phyloP scores from a whole-genome alignment of 2,797 vertebrate species.

The Tenualosa ilisha region DNA sequence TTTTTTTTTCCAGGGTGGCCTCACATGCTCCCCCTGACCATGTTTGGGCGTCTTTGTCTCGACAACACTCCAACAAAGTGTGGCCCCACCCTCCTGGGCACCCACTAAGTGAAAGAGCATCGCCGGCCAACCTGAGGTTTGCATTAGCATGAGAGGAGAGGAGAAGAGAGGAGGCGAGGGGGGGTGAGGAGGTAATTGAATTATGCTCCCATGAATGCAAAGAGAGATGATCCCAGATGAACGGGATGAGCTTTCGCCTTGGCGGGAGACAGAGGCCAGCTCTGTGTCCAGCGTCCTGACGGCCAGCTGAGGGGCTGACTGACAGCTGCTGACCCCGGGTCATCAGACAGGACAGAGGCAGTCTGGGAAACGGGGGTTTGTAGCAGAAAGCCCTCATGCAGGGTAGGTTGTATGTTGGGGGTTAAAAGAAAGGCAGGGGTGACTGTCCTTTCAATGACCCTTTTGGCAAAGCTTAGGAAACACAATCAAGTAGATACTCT shows the following conservation, averaged over 20 bases:
- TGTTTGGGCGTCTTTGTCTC: constrained; percentile 64
- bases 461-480: not conserved
- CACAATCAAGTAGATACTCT: constrained; percentile 10
- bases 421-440: constrained; percentile 56
- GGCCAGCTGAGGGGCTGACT: constrained; percentile 72
- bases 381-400: constrained; percentile 50
- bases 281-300: constrained; percentile 67
- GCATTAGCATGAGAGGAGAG: constrained; percentile 74
- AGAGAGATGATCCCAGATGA: constrained; percentile 79
- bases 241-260: constrained; percentile 66
- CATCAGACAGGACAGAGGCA: constrained; percentile 69
- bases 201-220: constrained; percentile 80
- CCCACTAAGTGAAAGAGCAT: not conserved
- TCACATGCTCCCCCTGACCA: constrained; percentile 45
- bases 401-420: constrained; percentile 39
- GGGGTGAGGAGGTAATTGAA: constrained; percentile 74
- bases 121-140: constrained; percentile 78
- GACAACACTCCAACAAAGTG: constrained; percentile 58
- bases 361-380: constrained; percentile 68
- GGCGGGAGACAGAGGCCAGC: constrained; percentile 65
- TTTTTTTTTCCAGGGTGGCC: not conserved
- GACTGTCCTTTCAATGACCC: constrained; percentile 75
- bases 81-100: constrained; percentile 67
- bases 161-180: constrained; percentile 60
- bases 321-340: constrained; percentile 77